Percentiles rank a stretch among this genome's conserved stretches.
Evolutionary conservation across 2,797 vertebrate genomes (phyloP).

Genomic region (Acanthornis magna): DNA sequence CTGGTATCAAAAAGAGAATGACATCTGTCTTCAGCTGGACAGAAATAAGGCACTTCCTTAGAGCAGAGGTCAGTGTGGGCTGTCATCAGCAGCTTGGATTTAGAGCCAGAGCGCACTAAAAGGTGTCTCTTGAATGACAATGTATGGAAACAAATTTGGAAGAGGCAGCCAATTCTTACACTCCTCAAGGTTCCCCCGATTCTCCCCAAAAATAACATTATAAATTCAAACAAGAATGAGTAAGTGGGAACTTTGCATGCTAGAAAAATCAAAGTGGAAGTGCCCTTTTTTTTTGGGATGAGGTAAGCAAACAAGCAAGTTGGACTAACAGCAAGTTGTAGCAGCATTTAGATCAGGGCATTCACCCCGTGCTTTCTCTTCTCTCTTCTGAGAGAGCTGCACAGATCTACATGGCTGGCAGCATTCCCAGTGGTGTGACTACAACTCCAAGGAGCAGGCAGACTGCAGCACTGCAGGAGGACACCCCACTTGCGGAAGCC

Average conservation of each 20-base stretch:
- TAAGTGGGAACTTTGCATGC: not conserved
- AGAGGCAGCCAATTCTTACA: not conserved
- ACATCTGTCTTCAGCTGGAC: not conserved
- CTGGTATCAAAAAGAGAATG: not conserved
- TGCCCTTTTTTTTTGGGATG: not conserved
- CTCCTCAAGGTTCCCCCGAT: not conserved
- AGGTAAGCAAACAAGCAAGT: not conserved
- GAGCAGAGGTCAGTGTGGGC: not conserved
- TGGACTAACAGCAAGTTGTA: not conserved
- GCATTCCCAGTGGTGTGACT: accelerated
- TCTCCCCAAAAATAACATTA: not conserved
- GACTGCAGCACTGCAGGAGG: not conserved
- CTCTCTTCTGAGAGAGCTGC: not conserved
- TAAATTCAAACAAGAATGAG: not conserved
- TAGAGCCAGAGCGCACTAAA: not conserved
- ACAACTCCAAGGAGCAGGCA: not conserved
- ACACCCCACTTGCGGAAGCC: not conserved
- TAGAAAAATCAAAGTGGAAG: not conserved
- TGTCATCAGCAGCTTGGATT: not conserved
- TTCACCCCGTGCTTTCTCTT: not conserved
- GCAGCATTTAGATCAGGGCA: not conserved
- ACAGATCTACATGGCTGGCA: accelerated
- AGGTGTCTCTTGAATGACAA: not conserved
- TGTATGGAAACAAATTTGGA: not conserved
- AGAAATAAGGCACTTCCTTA: not conserved